A percentile compares a stretch with the other conserved stretches of the same genome.
Evolutionary conservation across 2,797 vertebrate genomes (phyloP).

Genomic region (Thalassophryne amazonica): DNA sequence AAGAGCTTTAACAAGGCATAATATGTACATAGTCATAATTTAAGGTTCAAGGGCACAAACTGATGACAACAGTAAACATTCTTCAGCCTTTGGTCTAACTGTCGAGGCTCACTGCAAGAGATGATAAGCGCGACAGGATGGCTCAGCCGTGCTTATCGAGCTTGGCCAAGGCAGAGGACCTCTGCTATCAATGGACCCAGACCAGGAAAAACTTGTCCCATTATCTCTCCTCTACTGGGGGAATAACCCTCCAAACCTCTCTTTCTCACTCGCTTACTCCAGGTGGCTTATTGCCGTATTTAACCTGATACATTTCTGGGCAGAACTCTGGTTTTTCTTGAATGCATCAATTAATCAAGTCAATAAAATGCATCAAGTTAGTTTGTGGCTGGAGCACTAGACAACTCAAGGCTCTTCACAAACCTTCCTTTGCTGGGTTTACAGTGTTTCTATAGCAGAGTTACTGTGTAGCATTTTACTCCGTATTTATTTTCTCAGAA

Average conservation of each 20-base stretch:
- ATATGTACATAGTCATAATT: background rate
- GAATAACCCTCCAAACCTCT: constrained; percentile 9
- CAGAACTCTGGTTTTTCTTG: no score
- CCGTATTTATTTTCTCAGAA: constrained; percentile 56
- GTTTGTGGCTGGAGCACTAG: no score
- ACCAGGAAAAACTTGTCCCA: constrained; percentile 34
- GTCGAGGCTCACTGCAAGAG: constrained; percentile 44
- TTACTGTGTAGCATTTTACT: no score
- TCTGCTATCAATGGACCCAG: constrained; percentile 46
- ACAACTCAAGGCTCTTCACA: no score
- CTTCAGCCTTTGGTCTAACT: constrained; percentile 48
- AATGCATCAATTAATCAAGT: no score
- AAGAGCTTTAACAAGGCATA: background rate
- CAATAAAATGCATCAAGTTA: no score
- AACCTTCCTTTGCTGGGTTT: no score
- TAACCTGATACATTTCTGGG: no score
- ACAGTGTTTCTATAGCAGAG: no score
- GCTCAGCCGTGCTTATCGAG: constrained; percentile 58
- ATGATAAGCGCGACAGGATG: constrained; percentile 68
- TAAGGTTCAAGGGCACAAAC: constrained; percentile 23
- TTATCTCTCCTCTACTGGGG: constrained; percentile 46
- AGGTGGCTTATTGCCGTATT: constrained; percentile 20
- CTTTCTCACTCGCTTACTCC: constrained; percentile 6
- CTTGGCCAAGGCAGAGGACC: constrained; percentile 29
- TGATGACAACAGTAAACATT: constrained; percentile 54